A percentile compares a stretch with the other conserved stretches of the same genome.
These are phyloP conservation scores for Julus scanicus DNA, from an alignment of 2,888 invertebrate genomes.

Conservation along the genomic window DNA sequence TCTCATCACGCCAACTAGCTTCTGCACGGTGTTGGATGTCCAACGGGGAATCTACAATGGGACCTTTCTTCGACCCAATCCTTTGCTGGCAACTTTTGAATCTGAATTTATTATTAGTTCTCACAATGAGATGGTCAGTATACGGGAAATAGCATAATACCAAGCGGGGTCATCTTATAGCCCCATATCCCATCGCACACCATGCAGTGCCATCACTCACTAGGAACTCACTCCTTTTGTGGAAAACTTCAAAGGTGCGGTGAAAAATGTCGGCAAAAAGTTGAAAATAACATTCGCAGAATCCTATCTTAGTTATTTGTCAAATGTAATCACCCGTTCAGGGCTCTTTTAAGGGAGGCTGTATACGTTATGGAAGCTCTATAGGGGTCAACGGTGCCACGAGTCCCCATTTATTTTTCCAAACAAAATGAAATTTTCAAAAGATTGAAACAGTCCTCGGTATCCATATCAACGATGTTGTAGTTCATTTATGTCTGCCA, in stretches of 20 bases:
- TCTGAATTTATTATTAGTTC: not conserved
- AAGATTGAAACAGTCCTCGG: not conserved
- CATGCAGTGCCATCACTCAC: not conserved
- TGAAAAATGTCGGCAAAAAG: conserved; percentile 10
- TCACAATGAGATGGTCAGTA: conserved; percentile 31
- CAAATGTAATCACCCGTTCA: conserved; percentile 12
- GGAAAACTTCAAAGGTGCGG: not conserved
- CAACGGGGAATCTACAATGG: not conserved
- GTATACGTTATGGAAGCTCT: not conserved
- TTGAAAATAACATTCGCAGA: not conserved
- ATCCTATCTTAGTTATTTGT: conserved; percentile 34
- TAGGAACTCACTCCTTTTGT: not conserved
- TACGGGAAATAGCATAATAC: not conserved
- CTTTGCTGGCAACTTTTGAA: not conserved
- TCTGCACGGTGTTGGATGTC: not conserved
- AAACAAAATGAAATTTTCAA: conserved; percentile 12
- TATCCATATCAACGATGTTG: not conserved
- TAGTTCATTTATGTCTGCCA: not conserved
- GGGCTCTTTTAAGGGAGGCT: not conserved
- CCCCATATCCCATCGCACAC: conserved; percentile 1
- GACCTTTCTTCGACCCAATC: not conserved
- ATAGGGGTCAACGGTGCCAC: not conserved
- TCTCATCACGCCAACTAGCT: conserved; percentile 13
- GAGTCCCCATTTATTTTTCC: not conserved
- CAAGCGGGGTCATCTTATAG: not conserved